A percentile compares a stretch with the other conserved stretches of the same genome.
phyloP scores from a whole-genome alignment of 2,113 vertebrate genomes.

The Promerops cafer region DNA sequence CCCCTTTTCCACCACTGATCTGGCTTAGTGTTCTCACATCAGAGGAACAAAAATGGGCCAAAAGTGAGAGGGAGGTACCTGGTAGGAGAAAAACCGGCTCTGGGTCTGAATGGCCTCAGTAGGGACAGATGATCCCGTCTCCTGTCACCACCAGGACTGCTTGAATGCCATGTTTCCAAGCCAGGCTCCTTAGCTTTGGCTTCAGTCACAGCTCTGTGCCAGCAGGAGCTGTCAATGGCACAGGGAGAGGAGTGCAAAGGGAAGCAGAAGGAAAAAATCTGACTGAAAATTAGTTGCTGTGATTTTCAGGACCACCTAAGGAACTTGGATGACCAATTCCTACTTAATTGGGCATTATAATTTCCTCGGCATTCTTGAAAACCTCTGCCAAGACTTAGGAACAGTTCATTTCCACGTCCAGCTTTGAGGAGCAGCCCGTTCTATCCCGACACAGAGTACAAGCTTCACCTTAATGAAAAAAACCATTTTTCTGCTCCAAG shows the following conservation, averaged over 20 bases:
- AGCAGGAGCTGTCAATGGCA: background rate
- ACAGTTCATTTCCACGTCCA: background rate
- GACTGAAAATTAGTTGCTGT: background rate
- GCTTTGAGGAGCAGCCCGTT: background rate
- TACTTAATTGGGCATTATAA: background rate
- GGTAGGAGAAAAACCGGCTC: fast-evolving
- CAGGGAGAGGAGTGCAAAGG: background rate
- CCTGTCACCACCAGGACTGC: background rate
- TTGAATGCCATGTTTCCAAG: background rate
- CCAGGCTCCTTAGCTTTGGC: background rate
- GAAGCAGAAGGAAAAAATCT: background rate
- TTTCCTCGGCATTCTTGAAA: background rate
- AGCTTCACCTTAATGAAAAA: background rate
- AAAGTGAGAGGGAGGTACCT: background rate
- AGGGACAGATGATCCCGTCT: background rate
- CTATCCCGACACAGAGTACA: background rate
- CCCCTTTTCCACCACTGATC: background rate
- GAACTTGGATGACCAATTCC: background rate
- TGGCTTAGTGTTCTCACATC: background rate
- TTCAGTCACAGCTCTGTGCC: background rate
- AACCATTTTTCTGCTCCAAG: background rate
- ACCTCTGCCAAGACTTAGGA: background rate
- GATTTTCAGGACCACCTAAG: background rate
- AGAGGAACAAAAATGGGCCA: background rate
- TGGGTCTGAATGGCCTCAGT: background rate